Percentiles rank a stretch among this genome's conserved stretches.
Evolutionary conservation across 2,888 invertebrate genomes (phyloP).

Genomic region (Tholera decimalis): DNA sequence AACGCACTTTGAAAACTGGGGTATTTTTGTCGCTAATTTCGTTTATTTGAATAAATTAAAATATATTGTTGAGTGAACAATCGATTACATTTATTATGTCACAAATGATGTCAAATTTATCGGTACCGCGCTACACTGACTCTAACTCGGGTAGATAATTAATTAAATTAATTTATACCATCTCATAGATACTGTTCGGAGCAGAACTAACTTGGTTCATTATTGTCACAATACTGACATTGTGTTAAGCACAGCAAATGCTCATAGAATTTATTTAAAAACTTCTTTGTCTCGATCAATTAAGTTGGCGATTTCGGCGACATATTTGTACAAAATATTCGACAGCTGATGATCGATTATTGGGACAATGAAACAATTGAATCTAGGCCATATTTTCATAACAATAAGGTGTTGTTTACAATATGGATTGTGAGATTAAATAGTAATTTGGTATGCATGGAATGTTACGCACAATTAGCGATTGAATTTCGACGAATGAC

Average conservation of each 20-base stretch:
- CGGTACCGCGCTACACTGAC: background rate
- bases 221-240: slow-evolving; percentile 35
- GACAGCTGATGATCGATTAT: slow-evolving; percentile 25
- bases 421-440: slow-evolving; percentile 16
- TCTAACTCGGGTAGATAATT: background rate
- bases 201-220: slow-evolving; percentile 25
- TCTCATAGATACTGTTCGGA: slow-evolving; percentile 7
- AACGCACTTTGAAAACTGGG: background rate
- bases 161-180: slow-evolving; percentile 8
- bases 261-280: slow-evolving; percentile 25
- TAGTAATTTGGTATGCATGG: slow-evolving; percentile 55
- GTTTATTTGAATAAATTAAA: background rate
- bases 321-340: slow-evolving; percentile 42
- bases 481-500: slow-evolving; percentile 52
- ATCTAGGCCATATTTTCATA: background rate
- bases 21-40: too few species aligned
- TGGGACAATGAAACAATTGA: background rate
- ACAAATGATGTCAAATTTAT: slow-evolving; percentile 14
- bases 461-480: slow-evolving; percentile 47
- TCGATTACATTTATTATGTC: background rate
- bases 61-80: background rate
- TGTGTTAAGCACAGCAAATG: slow-evolving; percentile 6
- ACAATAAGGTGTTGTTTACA: slow-evolving; percentile 7
- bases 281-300: slow-evolving; percentile 16
- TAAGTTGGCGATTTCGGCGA: slow-evolving; percentile 46